Evolutionary conservation across 2,888 invertebrate species (phyloP).

Genomic region (Corythucha ciliata): DNA sequence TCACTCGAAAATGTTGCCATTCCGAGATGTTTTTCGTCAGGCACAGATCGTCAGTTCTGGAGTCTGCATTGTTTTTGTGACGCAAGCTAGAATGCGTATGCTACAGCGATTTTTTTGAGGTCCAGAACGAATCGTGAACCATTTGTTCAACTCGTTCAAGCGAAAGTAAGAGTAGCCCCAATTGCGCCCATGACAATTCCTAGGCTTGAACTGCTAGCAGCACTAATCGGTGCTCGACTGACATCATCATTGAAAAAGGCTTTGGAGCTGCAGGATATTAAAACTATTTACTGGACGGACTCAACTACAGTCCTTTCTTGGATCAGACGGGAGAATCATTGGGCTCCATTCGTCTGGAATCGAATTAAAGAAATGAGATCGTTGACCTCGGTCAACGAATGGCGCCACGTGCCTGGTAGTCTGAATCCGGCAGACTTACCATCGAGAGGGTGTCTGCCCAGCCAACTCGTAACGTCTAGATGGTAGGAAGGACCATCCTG

Average conservation of each 20-base stretch:
- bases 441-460: conserved; percentile 17
- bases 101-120: conserved; percentile 34
- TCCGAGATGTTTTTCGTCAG: too few species aligned
- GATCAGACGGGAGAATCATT: conserved; percentile 30
- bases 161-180: conserved; percentile 37
- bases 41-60: too few species aligned
- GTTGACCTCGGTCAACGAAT: conserved; percentile 26
- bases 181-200: conserved; percentile 36
- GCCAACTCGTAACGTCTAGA: conserved; percentile 33
- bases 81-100: conserved; percentile 36
- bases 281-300: conserved; percentile 36
- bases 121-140: conserved; percentile 23
- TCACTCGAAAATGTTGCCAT: too few species aligned
- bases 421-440: conserved; percentile 26
- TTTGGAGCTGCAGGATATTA: conserved; percentile 8
- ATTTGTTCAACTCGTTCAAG: conserved; percentile 32
- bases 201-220: conserved; percentile 37
- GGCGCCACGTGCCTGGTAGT: conserved; percentile 37
- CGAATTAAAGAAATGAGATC: conserved; percentile 36
- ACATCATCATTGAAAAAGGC: conserved; percentile 17
- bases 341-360: conserved; percentile 37
- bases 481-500: conserved; percentile 40
- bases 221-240: conserved; percentile 35
- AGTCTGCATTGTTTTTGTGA: conserved; percentile 37
- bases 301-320: conserved; percentile 32